Base-by-base conservation (phyloP, 2,113 vertebrate genomes). In the Ahaetulla prasina region DNA sequence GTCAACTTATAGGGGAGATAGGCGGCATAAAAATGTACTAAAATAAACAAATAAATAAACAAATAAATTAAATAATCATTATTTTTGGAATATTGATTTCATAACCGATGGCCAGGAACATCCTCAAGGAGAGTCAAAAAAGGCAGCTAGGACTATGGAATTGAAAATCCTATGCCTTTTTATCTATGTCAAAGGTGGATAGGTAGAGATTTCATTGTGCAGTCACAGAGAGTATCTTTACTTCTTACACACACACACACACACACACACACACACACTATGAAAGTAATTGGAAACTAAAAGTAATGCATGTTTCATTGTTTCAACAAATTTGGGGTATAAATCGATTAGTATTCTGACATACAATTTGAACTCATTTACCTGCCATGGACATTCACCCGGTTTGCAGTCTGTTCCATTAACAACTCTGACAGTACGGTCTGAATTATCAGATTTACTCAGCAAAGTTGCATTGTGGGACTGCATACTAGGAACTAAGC, bases 311-410 rank as follows among this genome's bases (percentile, higher is more conserved):
- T 89, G 88, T 45, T 12, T 45, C 27, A 18, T 49, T 90, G 49
- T 74, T 68, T 80, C 22, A 57, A 57, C 35, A 54, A 74, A 25
- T 50, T 5, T 20, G 55, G 18, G 25, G 11, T 85, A 11, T 12
- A 45, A 47, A 85, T 52, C 63, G 47, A 49, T 55, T 4, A 45
- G 8, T 11, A 50, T 35, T 30, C 14, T 0, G 91, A 63, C 45
- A 9, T 50, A 47, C 84, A 35, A 16, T 53, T 52, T 22, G 54
- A 8, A 43, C 2, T 18, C 14, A 68, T 12, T 45, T 97, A 99
- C 99, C 98, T 99, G 99, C 99, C 99, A 99, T 0, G 99, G 99
- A 91, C 99, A 99, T 23, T 99, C 97, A 2, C 99, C 99, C 0
- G 96, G 96, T 0, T 18, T 94, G 93, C 99, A 99, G 0, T 98